phyloP scores from a whole-genome alignment of 2,888 invertebrate species.

The Mechanitis messenoides region DNA sequence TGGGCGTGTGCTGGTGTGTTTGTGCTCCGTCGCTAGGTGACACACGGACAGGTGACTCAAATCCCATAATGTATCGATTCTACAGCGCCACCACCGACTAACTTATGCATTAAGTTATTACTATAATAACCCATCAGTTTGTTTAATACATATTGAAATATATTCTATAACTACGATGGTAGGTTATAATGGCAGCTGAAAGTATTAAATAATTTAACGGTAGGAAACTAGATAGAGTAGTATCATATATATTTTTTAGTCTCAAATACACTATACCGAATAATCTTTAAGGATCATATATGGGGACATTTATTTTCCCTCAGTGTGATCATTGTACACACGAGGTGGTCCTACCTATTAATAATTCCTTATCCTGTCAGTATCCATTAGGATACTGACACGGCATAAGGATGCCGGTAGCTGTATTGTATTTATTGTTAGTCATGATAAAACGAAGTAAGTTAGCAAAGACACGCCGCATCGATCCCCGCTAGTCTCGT shows the following conservation, averaged over 20 bases:
- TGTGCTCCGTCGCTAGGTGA: constrained; percentile 57
- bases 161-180: background rate
- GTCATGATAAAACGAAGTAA: constrained; percentile 43
- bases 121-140: constrained; percentile 1
- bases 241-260: no score
- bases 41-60: constrained; percentile 46
- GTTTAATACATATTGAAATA: background rate
- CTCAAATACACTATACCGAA: no score
- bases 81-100: constrained; percentile 25
- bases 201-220: no score
- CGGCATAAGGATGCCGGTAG: background rate
- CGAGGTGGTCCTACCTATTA: no score
- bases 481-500: constrained; percentile 52
- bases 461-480: constrained; percentile 40
- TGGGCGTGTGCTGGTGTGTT: constrained; percentile 44
- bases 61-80: constrained; percentile 57
- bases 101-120: constrained; percentile 19
- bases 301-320: no score
- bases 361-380: no score
- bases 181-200: no score
- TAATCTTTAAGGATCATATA: no score
- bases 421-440: constrained; percentile 30
- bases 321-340: no score
- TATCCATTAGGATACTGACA: background rate
- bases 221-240: no score